Conservation (phyloP, 2,888 invertebrate genomes). For the Iphiclides podalirius region DNA sequence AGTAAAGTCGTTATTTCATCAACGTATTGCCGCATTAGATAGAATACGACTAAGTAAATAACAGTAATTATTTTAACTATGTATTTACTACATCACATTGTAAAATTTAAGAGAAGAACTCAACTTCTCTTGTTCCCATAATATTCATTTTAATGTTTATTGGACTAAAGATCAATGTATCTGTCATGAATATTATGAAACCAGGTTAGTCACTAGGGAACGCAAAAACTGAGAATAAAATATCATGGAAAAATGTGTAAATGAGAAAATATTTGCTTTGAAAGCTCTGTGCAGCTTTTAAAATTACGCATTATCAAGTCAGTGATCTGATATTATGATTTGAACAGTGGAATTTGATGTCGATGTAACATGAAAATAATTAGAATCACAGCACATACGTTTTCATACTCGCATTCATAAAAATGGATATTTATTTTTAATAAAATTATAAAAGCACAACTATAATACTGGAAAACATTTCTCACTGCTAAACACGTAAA, state of each 20-base stretch:
- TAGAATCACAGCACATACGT: neutral
- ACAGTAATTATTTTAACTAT: too few relatives aligned
- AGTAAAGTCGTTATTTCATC: too few relatives aligned
- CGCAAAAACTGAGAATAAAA: constrained; percentile 6
- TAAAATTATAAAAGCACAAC: constrained; percentile 1
- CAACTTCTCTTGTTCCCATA: too few relatives aligned
- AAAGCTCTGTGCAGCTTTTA: neutral
- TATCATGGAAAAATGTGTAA: constrained; percentile 8
- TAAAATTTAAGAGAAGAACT: too few relatives aligned
- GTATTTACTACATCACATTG: too few relatives aligned
- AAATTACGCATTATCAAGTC: neutral
- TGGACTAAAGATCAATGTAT: constrained; percentile 12
- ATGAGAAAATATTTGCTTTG: constrained; percentile 1
- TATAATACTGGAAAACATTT: constrained; percentile 13
- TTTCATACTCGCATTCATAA: neutral
- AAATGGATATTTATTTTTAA: neutral
- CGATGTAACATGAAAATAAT: neutral
- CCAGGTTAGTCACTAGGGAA: constrained; percentile 7
- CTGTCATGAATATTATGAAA: neutral
- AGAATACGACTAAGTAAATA: too few relatives aligned
- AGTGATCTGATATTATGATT: neutral
- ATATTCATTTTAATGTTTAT: constrained; percentile 30
- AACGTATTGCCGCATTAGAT: too few relatives aligned
- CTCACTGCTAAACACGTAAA: constrained; percentile 16
- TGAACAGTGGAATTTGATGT: neutral